Conservation (phyloP, 2,888 invertebrate genomes). For the Drosophila flavopinicola region DNA sequence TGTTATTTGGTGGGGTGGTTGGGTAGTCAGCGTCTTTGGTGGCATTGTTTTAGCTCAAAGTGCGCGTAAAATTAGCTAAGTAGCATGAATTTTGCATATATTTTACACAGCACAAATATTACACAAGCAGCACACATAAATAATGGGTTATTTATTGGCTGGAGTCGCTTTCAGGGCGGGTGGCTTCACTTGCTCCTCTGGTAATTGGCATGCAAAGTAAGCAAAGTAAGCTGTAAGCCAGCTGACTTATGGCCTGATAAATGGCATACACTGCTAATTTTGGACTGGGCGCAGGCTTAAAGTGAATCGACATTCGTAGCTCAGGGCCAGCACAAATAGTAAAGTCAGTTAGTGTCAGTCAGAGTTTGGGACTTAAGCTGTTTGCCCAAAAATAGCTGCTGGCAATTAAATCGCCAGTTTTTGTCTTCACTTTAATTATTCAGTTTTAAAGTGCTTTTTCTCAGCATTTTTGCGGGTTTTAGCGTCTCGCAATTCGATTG, state of each 20-base stretch:
- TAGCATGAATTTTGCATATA: constrained; percentile 66
- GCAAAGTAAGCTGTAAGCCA: constrained; percentile 55
- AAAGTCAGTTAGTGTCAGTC: not conserved
- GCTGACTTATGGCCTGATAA: constrained; percentile 57
- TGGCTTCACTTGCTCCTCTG: constrained; percentile 20
- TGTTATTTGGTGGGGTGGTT: too few relatives aligned
- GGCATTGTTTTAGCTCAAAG: constrained; percentile 74
- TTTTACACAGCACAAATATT: constrained; percentile 39
- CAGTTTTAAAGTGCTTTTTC: not conserved
- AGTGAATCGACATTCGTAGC: constrained; percentile 15
- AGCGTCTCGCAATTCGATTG: not conserved
- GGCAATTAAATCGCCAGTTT: not conserved
- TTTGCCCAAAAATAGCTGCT: not conserved
- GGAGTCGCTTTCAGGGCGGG: not conserved
- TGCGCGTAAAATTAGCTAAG: constrained; percentile 74
- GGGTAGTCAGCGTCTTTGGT: constrained; percentile 30
- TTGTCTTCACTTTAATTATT: not conserved
- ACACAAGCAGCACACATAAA: constrained; percentile 48
- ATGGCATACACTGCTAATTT: constrained; percentile 38
- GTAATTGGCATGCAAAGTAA: constrained; percentile 64
- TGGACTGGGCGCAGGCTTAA: constrained; percentile 11
- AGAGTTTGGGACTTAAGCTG: not conserved
- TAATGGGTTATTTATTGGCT: constrained; percentile 72
- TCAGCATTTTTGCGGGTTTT: not conserved
- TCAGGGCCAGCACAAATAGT: constrained; percentile 1